These are phyloP conservation scores for Himantopus leucocephalus DNA, from an alignment of 2,113 vertebrate genomes.

Conservation along the genomic window DNA sequence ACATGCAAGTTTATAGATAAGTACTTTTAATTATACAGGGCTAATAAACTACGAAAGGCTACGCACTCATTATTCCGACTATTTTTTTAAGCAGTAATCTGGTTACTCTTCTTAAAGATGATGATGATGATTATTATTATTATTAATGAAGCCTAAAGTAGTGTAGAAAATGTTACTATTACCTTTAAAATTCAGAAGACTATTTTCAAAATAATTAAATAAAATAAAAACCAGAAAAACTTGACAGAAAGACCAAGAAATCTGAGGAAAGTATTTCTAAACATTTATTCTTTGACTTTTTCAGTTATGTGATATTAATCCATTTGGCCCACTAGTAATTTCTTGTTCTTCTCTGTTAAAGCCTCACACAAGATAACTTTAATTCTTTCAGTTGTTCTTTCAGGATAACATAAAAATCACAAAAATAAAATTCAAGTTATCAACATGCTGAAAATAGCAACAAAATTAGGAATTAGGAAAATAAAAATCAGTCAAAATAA, in stretches of 20 bases:
- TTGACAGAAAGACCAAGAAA: neutral
- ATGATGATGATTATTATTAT: neutral
- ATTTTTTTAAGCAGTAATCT: neutral
- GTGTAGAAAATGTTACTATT: neutral
- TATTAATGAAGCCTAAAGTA: neutral
- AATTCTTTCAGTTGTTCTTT: neutral
- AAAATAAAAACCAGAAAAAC: neutral
- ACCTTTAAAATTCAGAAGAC: neutral
- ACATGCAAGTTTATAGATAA: neutral
- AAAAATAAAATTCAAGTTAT: neutral
- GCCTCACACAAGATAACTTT: fast-evolving
- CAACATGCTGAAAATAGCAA: neutral
- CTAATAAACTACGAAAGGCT: neutral
- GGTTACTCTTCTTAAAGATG: neutral
- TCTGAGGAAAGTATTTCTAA: neutral
- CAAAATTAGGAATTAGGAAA: neutral
- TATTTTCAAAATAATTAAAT: neutral
- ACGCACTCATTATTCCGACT: neutral
- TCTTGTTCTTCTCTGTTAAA: neutral
- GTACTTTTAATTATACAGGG: neutral
- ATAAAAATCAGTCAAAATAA: neutral
- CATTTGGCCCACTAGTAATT: neutral
- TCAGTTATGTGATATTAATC: neutral
- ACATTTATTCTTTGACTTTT: neutral
- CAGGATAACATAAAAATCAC: neutral